Percentiles rank a stretch among this genome's conserved stretches.
These are phyloP conservation scores for Todiramphus saurophagus DNA, from an alignment of 2,113 vertebrate genomes.

Conservation along the genomic window DNA sequence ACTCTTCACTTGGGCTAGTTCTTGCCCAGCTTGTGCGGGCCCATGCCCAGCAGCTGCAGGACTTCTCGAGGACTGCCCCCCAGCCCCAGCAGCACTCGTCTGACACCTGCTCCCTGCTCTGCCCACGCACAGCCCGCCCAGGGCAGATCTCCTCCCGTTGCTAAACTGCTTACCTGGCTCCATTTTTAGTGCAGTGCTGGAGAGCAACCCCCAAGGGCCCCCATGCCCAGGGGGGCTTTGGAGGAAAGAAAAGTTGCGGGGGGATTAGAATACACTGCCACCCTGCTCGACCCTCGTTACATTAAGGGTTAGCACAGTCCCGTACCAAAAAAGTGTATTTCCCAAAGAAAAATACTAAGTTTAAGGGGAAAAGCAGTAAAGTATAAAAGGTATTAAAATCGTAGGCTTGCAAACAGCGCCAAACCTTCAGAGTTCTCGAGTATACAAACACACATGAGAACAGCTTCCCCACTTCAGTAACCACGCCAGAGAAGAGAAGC, in stretches of 20 bases:
- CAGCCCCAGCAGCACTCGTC: rapidly evolving
- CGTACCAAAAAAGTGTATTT: no score
- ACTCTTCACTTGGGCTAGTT: no score
- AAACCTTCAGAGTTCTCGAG: not conserved
- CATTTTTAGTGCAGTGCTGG: not conserved
- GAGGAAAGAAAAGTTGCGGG: not conserved
- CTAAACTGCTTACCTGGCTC: not conserved
- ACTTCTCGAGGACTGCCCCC: no score
- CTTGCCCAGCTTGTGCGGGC: not conserved
- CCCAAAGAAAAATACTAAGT: not conserved
- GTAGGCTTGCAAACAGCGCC: not conserved
- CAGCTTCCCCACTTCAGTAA: not conserved
- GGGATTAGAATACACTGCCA: rapidly evolving
- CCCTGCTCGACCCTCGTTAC: not conserved
- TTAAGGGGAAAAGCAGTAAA: rapidly evolving
- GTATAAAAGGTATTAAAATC: not conserved
- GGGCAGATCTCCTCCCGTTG: not conserved
- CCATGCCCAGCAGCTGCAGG: no score
- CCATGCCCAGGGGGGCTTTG: not conserved
- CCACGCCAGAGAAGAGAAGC: not conserved
- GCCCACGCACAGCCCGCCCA: not conserved
- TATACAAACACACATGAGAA: not conserved
- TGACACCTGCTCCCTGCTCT: not conserved
- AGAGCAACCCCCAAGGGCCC: not conserved
- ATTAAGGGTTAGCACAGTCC: not conserved